Evolutionary conservation across 2,888 invertebrate species (phyloP).

Genomic region (Volucella inflata): DNA sequence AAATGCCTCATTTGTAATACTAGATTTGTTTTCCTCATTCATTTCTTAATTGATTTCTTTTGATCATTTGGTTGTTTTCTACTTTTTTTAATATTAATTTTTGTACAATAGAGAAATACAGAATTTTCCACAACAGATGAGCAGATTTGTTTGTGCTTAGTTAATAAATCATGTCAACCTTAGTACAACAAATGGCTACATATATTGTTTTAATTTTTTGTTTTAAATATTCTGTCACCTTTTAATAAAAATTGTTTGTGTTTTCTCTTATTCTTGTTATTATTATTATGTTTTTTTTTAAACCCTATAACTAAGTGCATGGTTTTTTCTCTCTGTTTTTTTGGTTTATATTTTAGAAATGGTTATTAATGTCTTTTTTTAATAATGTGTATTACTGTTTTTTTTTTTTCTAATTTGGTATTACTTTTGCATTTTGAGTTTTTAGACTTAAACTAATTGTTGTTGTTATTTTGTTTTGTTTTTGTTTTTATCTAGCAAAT

Average conservation of each 20-base stretch:
- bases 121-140: conserved; percentile 16
- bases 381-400: conserved; percentile 63
- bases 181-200: conserved; percentile 43
- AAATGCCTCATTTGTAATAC: conserved; percentile 41
- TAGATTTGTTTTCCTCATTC: conserved; percentile 17
- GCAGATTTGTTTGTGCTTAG: conserved; percentile 32
- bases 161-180: conserved; percentile 34
- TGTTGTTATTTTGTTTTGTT: conserved; percentile 38
- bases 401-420: conserved; percentile 59
- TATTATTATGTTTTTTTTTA: conserved; percentile 23
- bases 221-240: conserved; percentile 61
- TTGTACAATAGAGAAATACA: too few relatives aligned
- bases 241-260: conserved; percentile 23
- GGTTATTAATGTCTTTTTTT: conserved; percentile 62
- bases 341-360: conserved; percentile 39
- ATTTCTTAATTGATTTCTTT: conserved; percentile 5
- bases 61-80: conserved; percentile 57
- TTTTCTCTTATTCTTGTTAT: conserved; percentile 20
- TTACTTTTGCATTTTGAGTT: conserved; percentile 66
- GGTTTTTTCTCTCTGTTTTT: conserved; percentile 31
- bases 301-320: conserved; percentile 59
- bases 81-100: conserved; percentile 32
- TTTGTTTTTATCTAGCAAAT: conserved; percentile 89
- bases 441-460: conserved; percentile 48
- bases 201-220: conserved; percentile 16